These are phyloP conservation scores for Nematopogon swammerdamellus DNA, from an alignment of 2,888 invertebrate genomes.

Conservation along the genomic window DNA sequence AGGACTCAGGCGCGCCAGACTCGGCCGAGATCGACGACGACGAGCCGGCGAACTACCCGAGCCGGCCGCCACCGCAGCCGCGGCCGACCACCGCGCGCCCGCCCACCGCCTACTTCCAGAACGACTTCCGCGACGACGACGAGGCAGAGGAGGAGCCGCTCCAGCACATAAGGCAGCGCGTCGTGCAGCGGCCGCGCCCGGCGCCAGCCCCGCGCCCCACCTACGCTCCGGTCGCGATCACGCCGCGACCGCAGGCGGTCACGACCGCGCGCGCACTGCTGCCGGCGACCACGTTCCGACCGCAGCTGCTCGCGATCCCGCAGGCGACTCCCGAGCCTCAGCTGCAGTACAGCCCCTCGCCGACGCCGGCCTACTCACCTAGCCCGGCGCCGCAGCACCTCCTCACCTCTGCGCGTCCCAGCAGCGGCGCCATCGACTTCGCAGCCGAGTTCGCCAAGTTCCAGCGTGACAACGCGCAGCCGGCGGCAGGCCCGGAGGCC, in stretches of 20 bases:
- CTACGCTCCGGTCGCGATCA: constrained; percentile 55
- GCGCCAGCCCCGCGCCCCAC: constrained; percentile 34
- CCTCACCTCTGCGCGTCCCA: constrained; percentile 19
- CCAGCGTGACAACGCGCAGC: constrained; percentile 62
- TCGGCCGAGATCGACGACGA: constrained; percentile 60
- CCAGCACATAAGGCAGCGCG: constrained; percentile 42
- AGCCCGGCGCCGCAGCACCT: constrained; percentile 25
- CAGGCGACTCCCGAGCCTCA: constrained; percentile 58
- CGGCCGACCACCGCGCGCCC: constrained; percentile 47
- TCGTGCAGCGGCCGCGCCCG: constrained; percentile 43
- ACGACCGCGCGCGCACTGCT: constrained; percentile 49
- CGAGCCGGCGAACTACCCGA: constrained; percentile 61
- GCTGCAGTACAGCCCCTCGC: constrained; percentile 47
- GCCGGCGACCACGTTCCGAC: constrained; percentile 66
- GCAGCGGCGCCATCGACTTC: constrained; percentile 57
- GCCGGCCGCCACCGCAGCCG: constrained; percentile 47
- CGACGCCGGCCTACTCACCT: constrained; percentile 47
- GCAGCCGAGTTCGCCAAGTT: constrained; percentile 74
- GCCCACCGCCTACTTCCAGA: constrained; percentile 69
- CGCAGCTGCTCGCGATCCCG: constrained; percentile 34
- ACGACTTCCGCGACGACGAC: constrained; percentile 64
- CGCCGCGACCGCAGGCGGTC: constrained; percentile 56
- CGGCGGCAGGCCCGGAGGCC: constrained; percentile 41
- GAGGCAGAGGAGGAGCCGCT: constrained; percentile 53
- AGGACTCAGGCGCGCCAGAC: constrained; percentile 57